phyloP scores from a whole-genome alignment of 2,888 invertebrate genomes.

The Eristalis tenax region DNA sequence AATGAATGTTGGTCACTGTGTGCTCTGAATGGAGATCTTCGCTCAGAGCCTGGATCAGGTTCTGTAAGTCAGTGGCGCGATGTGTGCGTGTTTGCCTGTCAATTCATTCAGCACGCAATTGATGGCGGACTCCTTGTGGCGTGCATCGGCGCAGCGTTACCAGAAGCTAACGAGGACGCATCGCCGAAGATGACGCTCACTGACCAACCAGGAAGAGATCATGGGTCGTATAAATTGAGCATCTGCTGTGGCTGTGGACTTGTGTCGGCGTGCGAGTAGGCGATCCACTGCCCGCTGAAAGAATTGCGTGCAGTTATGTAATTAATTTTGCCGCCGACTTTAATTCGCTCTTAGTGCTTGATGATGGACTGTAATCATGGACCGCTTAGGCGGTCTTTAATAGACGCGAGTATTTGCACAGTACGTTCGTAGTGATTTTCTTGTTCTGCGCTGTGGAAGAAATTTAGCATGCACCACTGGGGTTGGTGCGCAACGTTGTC shows the following conservation, averaged over 20 bases:
- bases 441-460: neutral
- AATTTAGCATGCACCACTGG: constrained; percentile 30
- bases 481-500: neutral
- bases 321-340: constrained; percentile 60
- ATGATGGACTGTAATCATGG: constrained; percentile 17
- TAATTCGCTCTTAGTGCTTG: constrained; percentile 48
- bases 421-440: neutral
- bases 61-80: constrained; percentile 29
- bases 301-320: constrained; percentile 65
- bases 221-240: constrained; percentile 65
- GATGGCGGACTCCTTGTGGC: constrained; percentile 1
- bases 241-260: constrained; percentile 36
- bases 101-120: constrained; percentile 53
- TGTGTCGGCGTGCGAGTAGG: neutral
- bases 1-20: constrained; percentile 36
- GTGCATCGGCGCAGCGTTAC: constrained; percentile 38
- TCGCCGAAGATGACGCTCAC: constrained; percentile 13
- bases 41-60: constrained; percentile 39
- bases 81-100: constrained; percentile 19
- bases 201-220: constrained; percentile 69
- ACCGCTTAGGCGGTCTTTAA: constrained; percentile 19
- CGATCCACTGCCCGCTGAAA: constrained; percentile 25
- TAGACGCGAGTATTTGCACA: constrained; percentile 42
- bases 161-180: constrained; percentile 63
- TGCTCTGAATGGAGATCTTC: constrained; percentile 12